Evolutionary conservation across 2,113 vertebrate species (phyloP), one percentile per base, ranked within the genome.

Genomic region (Cavia aperea): DNA sequence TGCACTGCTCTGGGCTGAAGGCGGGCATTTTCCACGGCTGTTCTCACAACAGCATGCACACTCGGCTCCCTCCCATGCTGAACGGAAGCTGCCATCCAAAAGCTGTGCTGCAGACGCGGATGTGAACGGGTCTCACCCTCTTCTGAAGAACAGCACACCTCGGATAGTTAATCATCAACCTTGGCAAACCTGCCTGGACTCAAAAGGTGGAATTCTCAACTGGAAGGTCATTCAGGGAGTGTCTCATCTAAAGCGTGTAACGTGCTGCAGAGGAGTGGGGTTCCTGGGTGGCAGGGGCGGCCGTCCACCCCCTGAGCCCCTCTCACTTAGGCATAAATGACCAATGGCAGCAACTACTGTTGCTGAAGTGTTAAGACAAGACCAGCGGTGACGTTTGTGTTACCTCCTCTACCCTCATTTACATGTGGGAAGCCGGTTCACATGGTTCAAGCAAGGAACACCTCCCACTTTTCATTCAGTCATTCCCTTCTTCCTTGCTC

Each of bases 321-420:
- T 4, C 1, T 36, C 39, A n/a, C 46, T 11, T 63, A 68, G 29
- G 72, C 77, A 2, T 63, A 33, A 46, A 51, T 70, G 18, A 33
- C 51, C 49, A 81, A 26, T 16, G 1, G n/a, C 56, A 58, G 24
- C n/a, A 10, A 33, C 43, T 24, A 39, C 24, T 62, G 12, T 7
- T 2, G 1, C 14, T 36, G 26, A 21, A 81, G 26, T 31, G n/a
- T 39, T 33, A 39, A 15, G 54, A 43, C 2, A 21, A 85, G 4
- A 3, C 10, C 21, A 5, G 54, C 1, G 13, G 4, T 4, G 3
- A 4, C 7, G 7, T 2, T 43, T 15, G 4, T 9, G 46, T 54
- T 13, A 33, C 4, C 70, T 66, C 60, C 39, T 33, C 54, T 9
- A 0, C 15, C 10, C 21, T 49, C 7, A 0, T 3, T 14, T 88